Percentiles rank a stretch among this genome's conserved stretches.
These are phyloP conservation scores for Erebia aethiops DNA, from an alignment of 2,888 invertebrate genomes.

Conservation along the genomic window DNA sequence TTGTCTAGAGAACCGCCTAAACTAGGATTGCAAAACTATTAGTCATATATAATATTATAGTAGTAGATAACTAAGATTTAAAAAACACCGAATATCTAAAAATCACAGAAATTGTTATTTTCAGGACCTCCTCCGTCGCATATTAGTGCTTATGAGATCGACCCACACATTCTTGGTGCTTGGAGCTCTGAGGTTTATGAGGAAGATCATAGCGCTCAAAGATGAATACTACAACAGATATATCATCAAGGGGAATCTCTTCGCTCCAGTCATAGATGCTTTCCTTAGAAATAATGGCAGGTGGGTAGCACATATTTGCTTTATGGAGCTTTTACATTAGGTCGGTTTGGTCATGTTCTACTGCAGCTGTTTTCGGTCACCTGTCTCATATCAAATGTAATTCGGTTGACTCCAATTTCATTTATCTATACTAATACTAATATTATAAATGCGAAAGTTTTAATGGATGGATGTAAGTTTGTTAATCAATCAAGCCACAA, in stretches of 20 bases:
- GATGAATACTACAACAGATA: constrained; percentile 99
- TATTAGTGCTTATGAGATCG: constrained; percentile 97
- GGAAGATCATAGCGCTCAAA: constrained; percentile 98
- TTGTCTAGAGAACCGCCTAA: too few relatives aligned
- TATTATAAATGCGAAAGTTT: background rate
- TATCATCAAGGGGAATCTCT: constrained; percentile 96
- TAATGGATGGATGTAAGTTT: too few relatives aligned
- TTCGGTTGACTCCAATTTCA: too few relatives aligned
- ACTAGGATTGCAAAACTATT: too few relatives aligned
- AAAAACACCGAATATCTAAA: too few relatives aligned
- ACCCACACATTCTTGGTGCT: constrained; percentile 98
- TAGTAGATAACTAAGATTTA: too few relatives aligned
- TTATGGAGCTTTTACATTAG: too few relatives aligned
- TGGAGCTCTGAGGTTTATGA: constrained; percentile 97
- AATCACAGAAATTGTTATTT: constrained; percentile 39
- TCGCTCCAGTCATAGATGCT: constrained; percentile 97
- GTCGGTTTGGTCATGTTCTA: too few relatives aligned
- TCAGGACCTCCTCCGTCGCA: constrained; percentile 94
- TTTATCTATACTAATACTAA: background rate
- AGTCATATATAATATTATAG: too few relatives aligned
- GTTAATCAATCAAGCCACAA: too few relatives aligned
- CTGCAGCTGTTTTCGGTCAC: too few relatives aligned
- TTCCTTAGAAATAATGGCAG: constrained; percentile 98
- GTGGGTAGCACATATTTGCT: constrained; percentile 48
- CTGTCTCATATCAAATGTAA: too few relatives aligned